A percentile compares a stretch with the other conserved stretches of the same genome.
These are phyloP conservation scores for Rhadina sibilatrix DNA, from an alignment of 2,113 vertebrate genomes.

Conservation along the genomic window DNA sequence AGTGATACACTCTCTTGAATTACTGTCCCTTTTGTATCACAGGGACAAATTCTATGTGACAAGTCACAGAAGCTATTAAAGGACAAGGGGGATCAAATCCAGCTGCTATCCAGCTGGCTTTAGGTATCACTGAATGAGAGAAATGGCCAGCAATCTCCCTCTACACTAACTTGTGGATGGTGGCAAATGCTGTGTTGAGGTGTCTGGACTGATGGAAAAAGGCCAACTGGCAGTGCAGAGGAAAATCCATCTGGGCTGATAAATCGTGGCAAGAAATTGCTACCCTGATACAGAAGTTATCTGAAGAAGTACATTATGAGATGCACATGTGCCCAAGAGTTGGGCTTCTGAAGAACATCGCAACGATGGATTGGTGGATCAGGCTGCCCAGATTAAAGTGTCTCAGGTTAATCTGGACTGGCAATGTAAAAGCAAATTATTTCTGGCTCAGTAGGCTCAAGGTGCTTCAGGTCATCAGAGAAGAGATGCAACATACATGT, in stretches of 20 bases:
- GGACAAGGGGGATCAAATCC: no score
- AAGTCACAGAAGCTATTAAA: neutral
- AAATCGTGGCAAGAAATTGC: neutral
- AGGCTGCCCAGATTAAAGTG: neutral
- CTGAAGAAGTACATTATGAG: neutral
- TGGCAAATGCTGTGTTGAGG: neutral
- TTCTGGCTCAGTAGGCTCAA: neutral
- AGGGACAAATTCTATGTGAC: neutral
- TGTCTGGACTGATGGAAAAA: neutral
- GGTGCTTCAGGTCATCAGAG: neutral
- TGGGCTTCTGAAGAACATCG: neutral
- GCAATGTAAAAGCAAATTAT: neutral
- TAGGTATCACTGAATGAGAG: neutral
- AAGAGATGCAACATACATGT: neutral
- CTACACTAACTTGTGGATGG: neutral
- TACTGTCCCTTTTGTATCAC: neutral
- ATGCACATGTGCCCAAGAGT: neutral
- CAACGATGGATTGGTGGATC: neutral
- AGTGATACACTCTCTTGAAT: fast-evolving
- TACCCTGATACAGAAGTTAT: neutral
- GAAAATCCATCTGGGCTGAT: neutral
- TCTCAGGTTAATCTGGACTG: neutral
- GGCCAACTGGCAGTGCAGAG: neutral
- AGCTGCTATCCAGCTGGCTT: neutral
- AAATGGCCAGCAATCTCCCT: neutral